Evolutionary conservation across 2,888 invertebrate genomes (phyloP), one percentile per base, ranked within the genome.

Genomic region (Allolobophora icterica): DNA sequence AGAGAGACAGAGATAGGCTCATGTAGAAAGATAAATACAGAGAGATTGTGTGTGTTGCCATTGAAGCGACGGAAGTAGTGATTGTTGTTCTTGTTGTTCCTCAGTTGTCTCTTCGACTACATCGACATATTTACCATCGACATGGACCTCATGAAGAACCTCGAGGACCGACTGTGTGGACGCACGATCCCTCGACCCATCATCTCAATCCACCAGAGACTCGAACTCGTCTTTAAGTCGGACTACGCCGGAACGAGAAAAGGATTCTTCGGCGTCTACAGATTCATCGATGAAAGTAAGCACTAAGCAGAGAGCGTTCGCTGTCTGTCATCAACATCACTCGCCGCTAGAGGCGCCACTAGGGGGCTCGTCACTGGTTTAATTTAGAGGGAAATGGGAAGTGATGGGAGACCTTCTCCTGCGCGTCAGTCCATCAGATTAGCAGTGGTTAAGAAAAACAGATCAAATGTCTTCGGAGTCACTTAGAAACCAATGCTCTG

Each of bases 61-160:
- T 71, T 71, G 71, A 71, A 71, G n/a, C n/a, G 71, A 17, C n/a
- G 71, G 71, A n/a, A n/a, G 30, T n/a, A 30, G 71, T n/a, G 30
- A 17, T 71, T n/a, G 71, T 71, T 71, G 71, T 71, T n/a, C 4
- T 8, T 71, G 71, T 71, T 71, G 71, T 1, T n/a, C 1, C 8
- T n/a, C 71, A 95, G 95, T 89, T 95, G 95, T 92, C 93, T 93
- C 58, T 94, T 94, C 91, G 95, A 95, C 92, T 95, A 94, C 92
- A 94, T 95, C 42, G 94, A 94, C 92, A 94, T 95, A 58, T 94
- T 93, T 90, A 94, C 93, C 52, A 93, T 94, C 40, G 94, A 94
- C 92, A 71, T 90, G 33, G 90, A 91, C 5, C 90, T 92, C 13
- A 93, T 93, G 90, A 94, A 94, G 52, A 94, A 94, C 91, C 92